Evolutionary conservation across 2,113 vertebrate species (phyloP).

Genomic region (Archilochus colubris): DNA sequence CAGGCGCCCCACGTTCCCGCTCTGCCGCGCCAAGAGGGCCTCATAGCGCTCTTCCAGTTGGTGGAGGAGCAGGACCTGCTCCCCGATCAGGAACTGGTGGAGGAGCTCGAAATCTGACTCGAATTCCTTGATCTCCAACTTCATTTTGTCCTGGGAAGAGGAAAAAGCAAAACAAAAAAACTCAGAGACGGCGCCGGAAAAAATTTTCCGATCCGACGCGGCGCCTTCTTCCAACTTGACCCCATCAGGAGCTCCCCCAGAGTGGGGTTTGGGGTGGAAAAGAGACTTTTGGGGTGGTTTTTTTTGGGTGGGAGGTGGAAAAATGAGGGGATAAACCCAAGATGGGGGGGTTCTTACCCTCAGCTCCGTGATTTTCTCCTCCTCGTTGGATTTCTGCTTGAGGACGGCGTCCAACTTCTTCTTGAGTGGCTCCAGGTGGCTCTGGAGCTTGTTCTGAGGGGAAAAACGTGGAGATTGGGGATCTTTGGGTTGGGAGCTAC

Average conservation of each 20-base stretch:
- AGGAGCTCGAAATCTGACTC: slow-evolving; percentile 75
- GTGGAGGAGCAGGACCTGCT: slow-evolving; percentile 73
- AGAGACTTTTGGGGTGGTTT: too few species aligned
- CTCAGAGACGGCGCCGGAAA: too few species aligned
- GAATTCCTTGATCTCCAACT: slow-evolving; percentile 72
- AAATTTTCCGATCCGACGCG: too few species aligned
- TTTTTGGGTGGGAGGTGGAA: too few species aligned
- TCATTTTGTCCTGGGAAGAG: slow-evolving; percentile 70
- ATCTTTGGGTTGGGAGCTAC: too few species aligned
- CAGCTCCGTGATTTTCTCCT: slow-evolving; percentile 71
- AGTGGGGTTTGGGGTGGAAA: too few species aligned
- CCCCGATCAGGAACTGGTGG: slow-evolving; percentile 75
- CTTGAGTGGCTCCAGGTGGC: slow-evolving; percentile 73
- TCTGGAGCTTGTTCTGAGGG: slow-evolving; percentile 73
- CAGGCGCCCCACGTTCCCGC: slow-evolving; percentile 44
- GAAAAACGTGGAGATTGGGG: too few species aligned
- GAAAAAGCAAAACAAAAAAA: too few species aligned
- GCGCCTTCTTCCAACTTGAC: too few species aligned
- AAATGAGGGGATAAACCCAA: background rate
- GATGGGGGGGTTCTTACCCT: slow-evolving; percentile 41
- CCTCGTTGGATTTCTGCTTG: slow-evolving; percentile 75
- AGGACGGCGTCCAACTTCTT: slow-evolving; percentile 74
- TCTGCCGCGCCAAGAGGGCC: slow-evolving; percentile 57
- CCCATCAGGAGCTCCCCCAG: too few species aligned
- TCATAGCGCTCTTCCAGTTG: slow-evolving; percentile 74